phyloP scores from a whole-genome alignment of 2,888 invertebrate species.

The Ptychoptera albimana region DNA sequence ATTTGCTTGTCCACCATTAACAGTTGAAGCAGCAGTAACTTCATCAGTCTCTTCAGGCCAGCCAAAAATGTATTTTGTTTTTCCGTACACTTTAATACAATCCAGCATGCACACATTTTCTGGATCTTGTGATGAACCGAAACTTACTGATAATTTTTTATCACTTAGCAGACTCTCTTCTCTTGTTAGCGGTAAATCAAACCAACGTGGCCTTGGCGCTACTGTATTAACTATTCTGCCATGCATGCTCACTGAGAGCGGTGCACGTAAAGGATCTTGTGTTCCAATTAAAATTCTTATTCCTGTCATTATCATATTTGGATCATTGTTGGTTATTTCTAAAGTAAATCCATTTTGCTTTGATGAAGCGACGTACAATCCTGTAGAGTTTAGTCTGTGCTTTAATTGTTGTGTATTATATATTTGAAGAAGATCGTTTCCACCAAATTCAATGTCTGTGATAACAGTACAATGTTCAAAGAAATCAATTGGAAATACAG shows the following conservation, averaged over 20 bases:
- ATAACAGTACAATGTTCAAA: slow-evolving; percentile 88
- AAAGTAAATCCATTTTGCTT: slow-evolving; percentile 79
- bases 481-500: slow-evolving; percentile 87
- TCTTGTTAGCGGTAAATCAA: slow-evolving; percentile 83
- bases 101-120: slow-evolving; percentile 86
- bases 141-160: slow-evolving; percentile 69
- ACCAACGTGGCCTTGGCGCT: slow-evolving; percentile 74
- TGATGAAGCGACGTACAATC: slow-evolving; percentile 85
- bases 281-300: slow-evolving; percentile 68
- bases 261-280: slow-evolving; percentile 26
- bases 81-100: slow-evolving; percentile 87
- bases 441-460: slow-evolving; percentile 89
- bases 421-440: slow-evolving; percentile 85
- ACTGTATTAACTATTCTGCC: slow-evolving; percentile 58
- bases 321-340: slow-evolving; percentile 75
- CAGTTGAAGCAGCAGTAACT: slow-evolving; percentile 18
- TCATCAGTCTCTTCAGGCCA: slow-evolving; percentile 96
- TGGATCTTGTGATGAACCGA: slow-evolving; percentile 74
- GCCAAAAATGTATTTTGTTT: slow-evolving; percentile 87
- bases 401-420: slow-evolving; percentile 90
- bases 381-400: slow-evolving; percentile 47
- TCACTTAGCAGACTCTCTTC: slow-evolving; percentile 88
- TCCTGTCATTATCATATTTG: slow-evolving; percentile 79
- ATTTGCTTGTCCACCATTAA: slow-evolving; percentile 24
- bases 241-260: slow-evolving; percentile 21